A percentile compares a stretch with the other conserved stretches of the same genome.
Evolutionary conservation across 1,140 invertebrate species (phyloP).

Genomic region (Philotrypesis tridentata): DNA sequence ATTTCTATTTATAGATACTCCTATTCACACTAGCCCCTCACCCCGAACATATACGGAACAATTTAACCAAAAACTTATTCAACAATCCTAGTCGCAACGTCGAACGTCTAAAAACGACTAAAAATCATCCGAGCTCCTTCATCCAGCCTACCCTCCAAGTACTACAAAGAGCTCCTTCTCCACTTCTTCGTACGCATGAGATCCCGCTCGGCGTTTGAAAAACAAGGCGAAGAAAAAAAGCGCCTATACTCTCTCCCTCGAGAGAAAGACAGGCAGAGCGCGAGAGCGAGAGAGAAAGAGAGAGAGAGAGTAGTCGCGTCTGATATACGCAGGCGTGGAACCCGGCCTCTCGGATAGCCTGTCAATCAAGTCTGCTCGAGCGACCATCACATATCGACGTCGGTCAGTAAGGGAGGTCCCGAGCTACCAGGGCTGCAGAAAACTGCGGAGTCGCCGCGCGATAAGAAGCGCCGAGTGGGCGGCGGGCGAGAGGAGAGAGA

Average conservation of each 20-base stretch:
- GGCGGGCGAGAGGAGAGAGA: conserved; percentile 31
- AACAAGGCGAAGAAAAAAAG: background rate
- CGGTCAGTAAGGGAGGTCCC: conserved; percentile 60
- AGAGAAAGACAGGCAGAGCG: no score
- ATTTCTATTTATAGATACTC: no score
- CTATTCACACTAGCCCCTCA: no score
- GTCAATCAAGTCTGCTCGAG: conserved; percentile 42
- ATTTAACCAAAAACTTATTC: no score
- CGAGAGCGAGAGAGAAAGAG: no score
- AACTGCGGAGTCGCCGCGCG: conserved; percentile 50
- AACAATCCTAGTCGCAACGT: no score
- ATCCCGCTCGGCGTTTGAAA: background rate
- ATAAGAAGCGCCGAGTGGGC: conserved; percentile 41
- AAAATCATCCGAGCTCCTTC: conserved; percentile 1
- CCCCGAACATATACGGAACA: no score
- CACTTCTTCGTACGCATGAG: background rate
- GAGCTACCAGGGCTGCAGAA: conserved; percentile 56
- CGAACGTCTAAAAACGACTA: background rate
- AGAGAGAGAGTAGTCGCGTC: no score
- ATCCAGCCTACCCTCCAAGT: background rate
- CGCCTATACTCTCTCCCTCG: no score
- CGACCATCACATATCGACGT: conserved; percentile 57
- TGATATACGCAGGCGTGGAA: no score
- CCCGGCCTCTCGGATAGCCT: background rate
- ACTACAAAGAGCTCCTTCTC: background rate